Percentiles rank a stretch among this genome's conserved stretches.
These are phyloP conservation scores for Ciconia stormi DNA, from an alignment of 2,113 vertebrate species.

Conservation along the genomic window DNA sequence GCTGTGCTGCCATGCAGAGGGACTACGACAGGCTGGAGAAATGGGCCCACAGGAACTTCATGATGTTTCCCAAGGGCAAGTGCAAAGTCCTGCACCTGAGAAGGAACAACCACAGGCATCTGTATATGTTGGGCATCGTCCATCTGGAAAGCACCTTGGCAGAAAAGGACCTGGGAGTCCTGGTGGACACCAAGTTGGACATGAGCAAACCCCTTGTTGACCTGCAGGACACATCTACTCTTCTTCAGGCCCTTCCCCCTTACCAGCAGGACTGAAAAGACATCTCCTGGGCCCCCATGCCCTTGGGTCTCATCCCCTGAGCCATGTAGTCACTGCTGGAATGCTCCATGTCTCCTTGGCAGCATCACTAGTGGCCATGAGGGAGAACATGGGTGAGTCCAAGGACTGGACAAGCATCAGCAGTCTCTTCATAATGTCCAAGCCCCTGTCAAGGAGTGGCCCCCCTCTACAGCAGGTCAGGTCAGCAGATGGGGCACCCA, in stretches of 20 bases:
- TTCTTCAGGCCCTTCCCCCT: background rate
- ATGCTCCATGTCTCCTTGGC: background rate
- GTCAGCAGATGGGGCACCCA: background rate
- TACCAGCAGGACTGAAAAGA: background rate
- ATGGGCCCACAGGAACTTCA: background rate
- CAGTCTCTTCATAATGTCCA: background rate
- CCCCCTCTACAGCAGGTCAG: background rate
- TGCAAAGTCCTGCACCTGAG: background rate
- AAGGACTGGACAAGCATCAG: background rate
- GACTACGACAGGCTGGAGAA: background rate
- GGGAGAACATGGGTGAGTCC: too few relatives aligned
- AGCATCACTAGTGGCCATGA: background rate
- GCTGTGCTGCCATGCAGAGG: background rate
- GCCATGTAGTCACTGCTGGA: background rate
- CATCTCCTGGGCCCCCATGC: fast-evolving
- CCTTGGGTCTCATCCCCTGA: background rate
- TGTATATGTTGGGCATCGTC: background rate
- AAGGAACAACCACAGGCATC: background rate
- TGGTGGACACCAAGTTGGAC: background rate
- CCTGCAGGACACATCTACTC: background rate
- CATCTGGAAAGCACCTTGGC: background rate
- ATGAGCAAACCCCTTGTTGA: background rate
- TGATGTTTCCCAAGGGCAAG: too few relatives aligned
- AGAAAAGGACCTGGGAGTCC: background rate
- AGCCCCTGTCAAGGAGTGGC: background rate